These are phyloP conservation scores for Columba guinea DNA, from an alignment of 2,797 vertebrate genomes.

Conservation along the genomic window DNA sequence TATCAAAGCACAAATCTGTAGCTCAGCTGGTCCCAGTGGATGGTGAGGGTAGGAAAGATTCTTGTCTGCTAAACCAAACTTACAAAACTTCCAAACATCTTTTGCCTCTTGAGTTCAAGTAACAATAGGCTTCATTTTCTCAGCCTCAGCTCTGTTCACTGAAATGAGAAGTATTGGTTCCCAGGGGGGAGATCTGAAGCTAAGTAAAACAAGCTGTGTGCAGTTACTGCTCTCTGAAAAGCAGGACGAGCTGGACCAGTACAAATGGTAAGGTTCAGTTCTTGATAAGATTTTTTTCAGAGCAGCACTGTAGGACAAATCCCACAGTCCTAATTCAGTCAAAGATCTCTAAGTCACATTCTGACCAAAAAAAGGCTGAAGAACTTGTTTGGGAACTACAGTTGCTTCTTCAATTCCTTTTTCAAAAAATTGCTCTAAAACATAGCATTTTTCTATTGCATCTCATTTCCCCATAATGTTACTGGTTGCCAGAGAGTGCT, in stretches of 20 bases:
- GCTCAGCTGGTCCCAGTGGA: background rate
- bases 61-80: background rate
- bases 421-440: background rate
- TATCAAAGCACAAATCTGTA: background rate
- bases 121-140: constrained; percentile 42
- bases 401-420: background rate
- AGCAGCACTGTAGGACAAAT: background rate
- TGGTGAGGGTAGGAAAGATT: background rate
- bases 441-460: background rate
- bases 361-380: background rate
- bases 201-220: constrained; percentile 36
- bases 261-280: background rate
- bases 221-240: constrained; percentile 30
- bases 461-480: background rate
- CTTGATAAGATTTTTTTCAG: background rate
- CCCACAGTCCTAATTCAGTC: background rate
- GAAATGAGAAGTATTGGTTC: background rate
- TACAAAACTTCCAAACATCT: constrained; percentile 14
- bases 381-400: background rate
- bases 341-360: background rate
- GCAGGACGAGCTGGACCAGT: background rate
- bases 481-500: background rate
- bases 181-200: background rate
- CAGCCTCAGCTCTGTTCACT: constrained; percentile 6
- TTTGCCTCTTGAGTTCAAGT: constrained; percentile 6